These are phyloP conservation scores for Maniola jurtina DNA, from an alignment of 1,140 invertebrate genomes.

Conservation along the genomic window DNA sequence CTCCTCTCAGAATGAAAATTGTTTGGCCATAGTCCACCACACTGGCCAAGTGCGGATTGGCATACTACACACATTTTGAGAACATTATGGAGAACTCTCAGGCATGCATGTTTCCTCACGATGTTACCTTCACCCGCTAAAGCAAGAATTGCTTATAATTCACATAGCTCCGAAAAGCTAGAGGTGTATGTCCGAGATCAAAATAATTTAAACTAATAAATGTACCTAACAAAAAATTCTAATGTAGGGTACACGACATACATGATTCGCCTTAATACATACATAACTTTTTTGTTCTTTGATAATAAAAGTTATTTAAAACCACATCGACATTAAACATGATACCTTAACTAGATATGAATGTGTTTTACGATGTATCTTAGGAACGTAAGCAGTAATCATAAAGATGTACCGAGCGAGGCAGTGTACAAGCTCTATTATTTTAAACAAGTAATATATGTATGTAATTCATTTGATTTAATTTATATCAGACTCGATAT, in stretches of 20 bases:
- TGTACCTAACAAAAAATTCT: not conserved
- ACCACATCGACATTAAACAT: constrained; percentile 20
- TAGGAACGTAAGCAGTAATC: constrained; percentile 31
- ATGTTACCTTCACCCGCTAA: no score
- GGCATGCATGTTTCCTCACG: no score
- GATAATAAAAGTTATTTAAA: constrained; percentile 25
- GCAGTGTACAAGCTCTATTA: constrained; percentile 21
- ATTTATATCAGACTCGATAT: not conserved
- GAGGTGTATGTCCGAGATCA: no score
- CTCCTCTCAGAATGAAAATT: no score
- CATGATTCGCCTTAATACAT: constrained; percentile 3
- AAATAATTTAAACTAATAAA: not conserved
- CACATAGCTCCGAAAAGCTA: no score
- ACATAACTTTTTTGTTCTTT: constrained; percentile 6
- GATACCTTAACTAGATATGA: constrained; percentile 28
- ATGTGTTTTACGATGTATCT: constrained; percentile 30
- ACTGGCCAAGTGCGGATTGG: no score
- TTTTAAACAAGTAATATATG: constrained; percentile 21
- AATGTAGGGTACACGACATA: not conserved
- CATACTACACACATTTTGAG: no score
- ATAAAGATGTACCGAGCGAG: constrained; percentile 28
- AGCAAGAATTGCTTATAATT: no score
- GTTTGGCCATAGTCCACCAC: no score
- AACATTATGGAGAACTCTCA: no score
- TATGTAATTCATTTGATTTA: constrained; percentile 8